A percentile compares a stretch with the other conserved stretches of the same genome.
Evolutionary conservation across 2,113 vertebrate genomes (phyloP).

Genomic region (Clupea harengus): DNA sequence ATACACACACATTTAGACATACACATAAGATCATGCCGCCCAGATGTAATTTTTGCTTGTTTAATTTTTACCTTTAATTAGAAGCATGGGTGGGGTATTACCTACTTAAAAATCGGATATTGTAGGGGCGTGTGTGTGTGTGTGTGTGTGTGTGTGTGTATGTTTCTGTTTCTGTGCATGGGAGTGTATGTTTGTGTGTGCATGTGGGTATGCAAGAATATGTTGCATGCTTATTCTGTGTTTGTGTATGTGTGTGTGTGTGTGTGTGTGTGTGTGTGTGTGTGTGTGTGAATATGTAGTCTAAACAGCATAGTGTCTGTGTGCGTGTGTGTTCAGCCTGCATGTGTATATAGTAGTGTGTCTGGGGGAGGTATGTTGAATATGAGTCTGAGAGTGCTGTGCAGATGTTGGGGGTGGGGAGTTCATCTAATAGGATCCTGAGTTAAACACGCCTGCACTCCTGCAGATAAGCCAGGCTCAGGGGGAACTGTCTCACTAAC

Average conservation of each 20-base stretch:
- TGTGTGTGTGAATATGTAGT: background rate
- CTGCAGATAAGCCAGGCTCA: slow-evolving; percentile 41
- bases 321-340: background rate
- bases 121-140: background rate
- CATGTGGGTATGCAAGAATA: too few species aligned
- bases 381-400: background rate
- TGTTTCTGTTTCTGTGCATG: too few species aligned
- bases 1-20: background rate
- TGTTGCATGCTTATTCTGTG: too few species aligned
- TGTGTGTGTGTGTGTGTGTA: too few species aligned
- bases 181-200: too few species aligned
- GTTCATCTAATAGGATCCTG: slow-evolving; percentile 26
- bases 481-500: background rate
- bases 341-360: background rate
- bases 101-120: too few species aligned
- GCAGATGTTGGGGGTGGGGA: slow-evolving; percentile 24
- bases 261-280: slow-evolving; percentile 6
- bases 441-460: slow-evolving; percentile 37
- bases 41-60: background rate
- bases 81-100: background rate
- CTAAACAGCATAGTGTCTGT: background rate
- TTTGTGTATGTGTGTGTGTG: background rate
- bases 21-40: background rate
- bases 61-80: background rate
- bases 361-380: slow-evolving; percentile 2